Evolutionary conservation across 2,113 vertebrate species (phyloP), one percentile per base, ranked within the genome.

Genomic region (Bujurquina vittata): DNA sequence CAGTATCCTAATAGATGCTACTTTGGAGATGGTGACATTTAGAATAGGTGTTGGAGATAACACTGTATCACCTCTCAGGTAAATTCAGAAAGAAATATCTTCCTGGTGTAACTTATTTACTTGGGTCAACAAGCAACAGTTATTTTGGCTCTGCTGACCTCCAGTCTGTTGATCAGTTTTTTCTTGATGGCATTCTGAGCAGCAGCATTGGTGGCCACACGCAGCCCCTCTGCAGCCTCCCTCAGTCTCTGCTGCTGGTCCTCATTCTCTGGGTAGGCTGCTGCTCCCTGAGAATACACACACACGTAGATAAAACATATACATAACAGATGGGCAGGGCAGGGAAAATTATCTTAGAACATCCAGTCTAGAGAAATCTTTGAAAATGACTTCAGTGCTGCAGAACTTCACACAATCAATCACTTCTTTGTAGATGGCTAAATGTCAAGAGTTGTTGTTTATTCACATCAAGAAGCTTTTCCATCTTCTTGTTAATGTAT

Each of bases 131-230:
- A 22, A 31, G 58, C 14, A 61, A 74, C 57, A 9, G 31, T 4
- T 65, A 33, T 37, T 58, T 18, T 74, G 12, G n/a, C 18, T 4
- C 46, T 55, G 18, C 83, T 89, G 77, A 99, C 98, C 97, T 99
- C 98, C 79, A 99, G 93, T 75, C 98, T 95, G 95, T 97, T 99
- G 87, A 99, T 96, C 3, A 99, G 97, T 84, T 99, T 99, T 93
- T 99, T 99, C 95, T 99, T 99, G 69, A 99, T 99, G 60, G 98
- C 98, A 2, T 99, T 99, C 89, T 99, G 98, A 31, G 98, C 98
- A 0, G 98, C 98, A 1, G 98, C 98, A 0, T 99, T 99, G 74
- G 98, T 99, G 61, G 98, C 98, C 59, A 99, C 98, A 0, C 98
- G 94, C 33, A 99, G 95, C 1, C 98, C 98, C 87, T 99, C 98